Conservation (phyloP, 2,113 vertebrate genomes). For the Lipotes vexillifer region DNA sequence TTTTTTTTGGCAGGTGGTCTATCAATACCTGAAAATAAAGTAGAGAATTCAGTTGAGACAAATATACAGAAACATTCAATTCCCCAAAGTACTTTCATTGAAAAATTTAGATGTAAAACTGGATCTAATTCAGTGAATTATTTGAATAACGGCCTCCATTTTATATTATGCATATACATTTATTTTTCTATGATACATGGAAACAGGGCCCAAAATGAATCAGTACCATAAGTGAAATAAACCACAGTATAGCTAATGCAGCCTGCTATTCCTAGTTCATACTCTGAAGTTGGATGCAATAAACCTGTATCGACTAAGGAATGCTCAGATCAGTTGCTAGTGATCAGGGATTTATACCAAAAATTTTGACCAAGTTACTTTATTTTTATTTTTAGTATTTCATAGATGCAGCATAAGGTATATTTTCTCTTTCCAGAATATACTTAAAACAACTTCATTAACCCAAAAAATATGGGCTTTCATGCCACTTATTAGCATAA, state of each 20-base stretch:
- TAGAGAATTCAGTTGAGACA: neutral
- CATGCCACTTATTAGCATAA: neutral
- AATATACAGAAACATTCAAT: neutral
- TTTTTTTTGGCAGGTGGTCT: neutral
- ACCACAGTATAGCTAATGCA: neutral
- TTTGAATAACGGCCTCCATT: conserved; percentile 28
- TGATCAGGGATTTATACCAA: neutral
- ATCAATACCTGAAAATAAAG: neutral
- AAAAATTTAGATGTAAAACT: conserved; percentile 27
- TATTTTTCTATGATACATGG: neutral
- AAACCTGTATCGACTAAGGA: conserved; percentile 31
- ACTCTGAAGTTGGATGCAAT: conserved; percentile 8
- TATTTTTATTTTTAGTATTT: conserved; percentile 38
- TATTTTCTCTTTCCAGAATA: conserved; percentile 12
- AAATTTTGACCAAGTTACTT: neutral
- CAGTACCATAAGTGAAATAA: conserved; percentile 16
- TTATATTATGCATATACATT: neutral
- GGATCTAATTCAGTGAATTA: conserved; percentile 23
- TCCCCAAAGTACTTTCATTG: neutral
- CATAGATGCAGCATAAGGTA: neutral
- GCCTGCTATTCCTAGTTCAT: neutral
- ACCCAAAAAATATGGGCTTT: neutral
- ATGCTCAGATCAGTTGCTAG: conserved; percentile 7
- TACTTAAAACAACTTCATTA: conserved; percentile 31
- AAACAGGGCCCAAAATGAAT: conserved; percentile 36